Evolutionary conservation across 2,888 invertebrate genomes (phyloP).

Genomic region (Coelopa pilipes): DNA sequence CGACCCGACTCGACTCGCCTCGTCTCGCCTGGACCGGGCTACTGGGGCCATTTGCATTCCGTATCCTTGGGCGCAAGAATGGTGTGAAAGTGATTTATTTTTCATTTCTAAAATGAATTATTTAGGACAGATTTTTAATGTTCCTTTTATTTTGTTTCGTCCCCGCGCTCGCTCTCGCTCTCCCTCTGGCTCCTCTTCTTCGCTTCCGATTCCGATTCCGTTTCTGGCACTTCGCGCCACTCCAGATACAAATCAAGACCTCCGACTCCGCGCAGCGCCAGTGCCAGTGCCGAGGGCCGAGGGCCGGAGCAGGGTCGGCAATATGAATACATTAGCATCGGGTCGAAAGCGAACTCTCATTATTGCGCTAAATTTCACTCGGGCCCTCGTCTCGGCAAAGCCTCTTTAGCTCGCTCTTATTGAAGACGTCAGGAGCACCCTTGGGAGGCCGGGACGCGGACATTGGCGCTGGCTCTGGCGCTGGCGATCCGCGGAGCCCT

Average conservation of each 20-base stretch:
- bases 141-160: conserved; percentile 40
- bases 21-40: too few relatives aligned
- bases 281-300: neutral
- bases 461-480: too few relatives aligned
- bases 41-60: conserved; percentile 8
- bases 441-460: too few relatives aligned
- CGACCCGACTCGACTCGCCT: neutral
- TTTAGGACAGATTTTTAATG: conserved; percentile 60
- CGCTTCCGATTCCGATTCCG: conserved; percentile 25
- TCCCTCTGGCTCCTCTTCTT: conserved; percentile 46
- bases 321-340: conserved; percentile 19
- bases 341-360: conserved; percentile 52
- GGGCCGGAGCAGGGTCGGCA: neutral
- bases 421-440: too few relatives aligned
- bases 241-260: neutral
- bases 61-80: conserved; percentile 42
- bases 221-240: neutral
- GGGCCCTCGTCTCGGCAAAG: conserved; percentile 10
- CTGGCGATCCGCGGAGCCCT: too few relatives aligned
- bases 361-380: conserved; percentile 58
- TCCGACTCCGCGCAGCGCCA: neutral
- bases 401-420: too few relatives aligned
- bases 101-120: conserved; percentile 62
- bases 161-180: too few relatives aligned
- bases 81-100: conserved; percentile 62